phyloP scores from a whole-genome alignment of 2,113 vertebrate species.

The Pachycephala philippinensis region DNA sequence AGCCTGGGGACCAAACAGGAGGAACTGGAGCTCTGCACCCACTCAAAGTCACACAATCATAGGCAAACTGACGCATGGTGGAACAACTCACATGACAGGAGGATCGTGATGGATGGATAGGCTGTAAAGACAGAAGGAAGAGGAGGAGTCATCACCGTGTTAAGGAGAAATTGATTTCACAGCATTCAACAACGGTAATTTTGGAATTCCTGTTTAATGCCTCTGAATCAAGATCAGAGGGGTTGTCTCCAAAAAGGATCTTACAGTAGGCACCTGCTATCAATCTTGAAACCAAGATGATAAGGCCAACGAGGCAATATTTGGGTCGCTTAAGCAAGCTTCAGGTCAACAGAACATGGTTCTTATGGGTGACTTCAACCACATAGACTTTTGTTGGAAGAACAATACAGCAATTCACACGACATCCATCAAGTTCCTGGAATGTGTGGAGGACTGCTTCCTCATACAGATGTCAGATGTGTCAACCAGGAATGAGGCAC shows the following conservation, averaged over 20 bases:
- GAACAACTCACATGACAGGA: background rate
- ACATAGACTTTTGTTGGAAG: background rate
- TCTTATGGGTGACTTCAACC: rapidly evolving
- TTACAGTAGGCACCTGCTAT: background rate
- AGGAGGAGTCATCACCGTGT: background rate
- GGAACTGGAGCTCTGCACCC: background rate
- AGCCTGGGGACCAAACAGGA: background rate
- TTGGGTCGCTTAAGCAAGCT: background rate
- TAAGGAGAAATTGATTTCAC: background rate
- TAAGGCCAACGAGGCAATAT: background rate
- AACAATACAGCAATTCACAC: background rate
- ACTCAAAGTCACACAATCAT: background rate
- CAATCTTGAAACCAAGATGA: background rate
- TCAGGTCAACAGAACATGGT: background rate
- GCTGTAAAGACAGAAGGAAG: background rate
- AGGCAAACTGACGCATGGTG: background rate
- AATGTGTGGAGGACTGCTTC: background rate
- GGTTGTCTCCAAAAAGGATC: background rate
- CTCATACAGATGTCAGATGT: background rate
- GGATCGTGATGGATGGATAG: background rate
- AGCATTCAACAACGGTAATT: background rate
- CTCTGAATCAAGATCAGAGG: background rate
- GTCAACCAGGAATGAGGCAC: background rate
- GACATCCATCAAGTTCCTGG: background rate
- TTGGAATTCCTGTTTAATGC: background rate